These are phyloP conservation scores for Pandemis corylana DNA, from an alignment of 2,888 invertebrate species.

Conservation along the genomic window DNA sequence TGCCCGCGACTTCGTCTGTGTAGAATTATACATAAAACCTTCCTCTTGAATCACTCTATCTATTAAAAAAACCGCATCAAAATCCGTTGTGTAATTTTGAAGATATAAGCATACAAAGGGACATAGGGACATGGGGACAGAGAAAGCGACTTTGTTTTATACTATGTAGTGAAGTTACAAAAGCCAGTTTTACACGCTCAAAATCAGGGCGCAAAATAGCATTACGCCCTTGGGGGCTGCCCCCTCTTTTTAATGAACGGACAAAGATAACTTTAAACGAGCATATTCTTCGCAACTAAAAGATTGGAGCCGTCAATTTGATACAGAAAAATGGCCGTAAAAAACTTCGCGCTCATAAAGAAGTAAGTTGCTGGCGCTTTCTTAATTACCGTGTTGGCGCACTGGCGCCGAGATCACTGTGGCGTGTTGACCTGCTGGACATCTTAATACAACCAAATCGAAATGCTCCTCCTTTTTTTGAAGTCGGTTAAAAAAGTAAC, in stretches of 20 bases:
- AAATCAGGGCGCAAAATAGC: conserved; percentile 8
- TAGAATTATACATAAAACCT: too few species aligned
- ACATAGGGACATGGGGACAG: too few species aligned
- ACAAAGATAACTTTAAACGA: conserved; percentile 22
- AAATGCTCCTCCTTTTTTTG: too few species aligned
- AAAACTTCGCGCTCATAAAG: conserved; percentile 8
- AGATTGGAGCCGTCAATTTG: conserved; percentile 40
- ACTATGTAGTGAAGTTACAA: too few species aligned
- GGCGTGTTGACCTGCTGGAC: neutral
- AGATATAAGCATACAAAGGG: too few species aligned
- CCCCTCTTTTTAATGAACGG: neutral
- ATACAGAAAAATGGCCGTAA: conserved; percentile 36
- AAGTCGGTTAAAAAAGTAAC: too few species aligned
- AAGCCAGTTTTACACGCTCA: neutral
- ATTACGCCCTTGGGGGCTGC: neutral
- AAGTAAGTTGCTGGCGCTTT: conserved; percentile 19
- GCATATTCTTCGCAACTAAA: conserved; percentile 28
- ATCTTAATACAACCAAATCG: too few species aligned
- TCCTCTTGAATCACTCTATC: too few species aligned
- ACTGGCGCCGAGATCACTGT: conserved; percentile 3
- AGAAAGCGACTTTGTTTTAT: too few species aligned
- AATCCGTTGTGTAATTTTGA: too few species aligned
- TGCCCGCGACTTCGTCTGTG: too few species aligned
- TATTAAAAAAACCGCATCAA: too few species aligned
- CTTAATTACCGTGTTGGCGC: conserved; percentile 37